Evolutionary conservation across 2,888 invertebrate genomes (phyloP).

Genomic region (Spatulosminthurus flaviceps): DNA sequence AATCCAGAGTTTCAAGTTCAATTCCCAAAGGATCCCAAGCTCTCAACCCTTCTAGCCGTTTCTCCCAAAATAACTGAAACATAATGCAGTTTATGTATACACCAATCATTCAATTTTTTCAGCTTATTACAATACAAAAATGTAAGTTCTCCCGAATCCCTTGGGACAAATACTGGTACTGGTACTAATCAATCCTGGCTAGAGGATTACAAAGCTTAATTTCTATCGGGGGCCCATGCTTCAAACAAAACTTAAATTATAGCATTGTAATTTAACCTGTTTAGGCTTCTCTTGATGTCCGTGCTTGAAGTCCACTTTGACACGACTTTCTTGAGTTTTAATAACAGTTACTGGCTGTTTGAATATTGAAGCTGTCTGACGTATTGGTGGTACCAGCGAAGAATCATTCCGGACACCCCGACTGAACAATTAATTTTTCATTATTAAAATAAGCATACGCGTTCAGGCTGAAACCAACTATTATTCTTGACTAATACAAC

Average conservation of each 20-base stretch:
- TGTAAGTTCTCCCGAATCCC: too few relatives aligned
- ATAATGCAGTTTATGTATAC: too few relatives aligned
- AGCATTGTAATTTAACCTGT: constrained; percentile 74
- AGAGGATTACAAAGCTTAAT: too few relatives aligned
- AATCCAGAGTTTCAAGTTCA: constrained; percentile 82
- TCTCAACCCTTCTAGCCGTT: constrained; percentile 76
- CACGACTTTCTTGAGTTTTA: constrained; percentile 87
- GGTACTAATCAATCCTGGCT: too few relatives aligned
- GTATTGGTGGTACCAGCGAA: constrained; percentile 90
- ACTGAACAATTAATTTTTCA: constrained; percentile 68
- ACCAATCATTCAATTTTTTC: too few relatives aligned
- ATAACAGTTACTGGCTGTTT: constrained; percentile 98
- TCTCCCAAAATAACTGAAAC: constrained; percentile 71
- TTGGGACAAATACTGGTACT: too few relatives aligned
- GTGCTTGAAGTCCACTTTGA: constrained; percentile 88
- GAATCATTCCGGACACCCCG: constrained; percentile 86
- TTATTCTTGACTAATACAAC: too few relatives aligned
- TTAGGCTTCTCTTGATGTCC: constrained; percentile 92
- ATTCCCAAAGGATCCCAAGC: constrained; percentile 88
- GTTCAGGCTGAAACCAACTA: too few relatives aligned
- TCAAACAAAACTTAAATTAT: too few relatives aligned
- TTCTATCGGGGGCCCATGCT: too few relatives aligned
- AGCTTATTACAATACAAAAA: too few relatives aligned
- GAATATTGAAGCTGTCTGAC: constrained; percentile 98
- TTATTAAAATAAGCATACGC: too few relatives aligned